phyloP scores from a whole-genome alignment of 2,888 invertebrate genomes.

The Stenoptilia bipunctidactyla region DNA sequence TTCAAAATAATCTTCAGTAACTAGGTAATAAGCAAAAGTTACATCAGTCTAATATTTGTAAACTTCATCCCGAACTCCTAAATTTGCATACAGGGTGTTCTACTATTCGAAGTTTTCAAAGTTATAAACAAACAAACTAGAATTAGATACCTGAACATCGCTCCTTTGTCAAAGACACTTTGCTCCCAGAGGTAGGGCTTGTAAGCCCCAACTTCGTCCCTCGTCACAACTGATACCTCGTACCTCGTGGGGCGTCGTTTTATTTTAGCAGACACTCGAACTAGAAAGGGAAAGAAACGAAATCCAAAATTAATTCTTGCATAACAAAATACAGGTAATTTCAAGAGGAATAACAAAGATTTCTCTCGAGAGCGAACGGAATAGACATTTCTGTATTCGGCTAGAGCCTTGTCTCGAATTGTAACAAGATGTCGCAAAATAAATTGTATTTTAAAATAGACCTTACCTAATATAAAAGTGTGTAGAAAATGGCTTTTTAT shows the following conservation, averaged over 20 bases:
- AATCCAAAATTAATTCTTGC: background rate
- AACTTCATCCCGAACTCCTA: too few relatives aligned
- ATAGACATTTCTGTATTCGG: background rate
- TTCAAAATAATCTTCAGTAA: too few relatives aligned
- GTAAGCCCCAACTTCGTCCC: slow-evolving; percentile 95
- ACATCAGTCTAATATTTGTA: too few relatives aligned
- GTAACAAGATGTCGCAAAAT: background rate
- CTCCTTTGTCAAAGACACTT: slow-evolving; percentile 92
- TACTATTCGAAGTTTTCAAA: slow-evolving; percentile 1
- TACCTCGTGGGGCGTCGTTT: slow-evolving; percentile 89
- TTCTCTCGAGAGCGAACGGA: background rate
- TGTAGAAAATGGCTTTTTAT: slow-evolving; percentile 96
- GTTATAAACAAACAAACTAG: background rate
- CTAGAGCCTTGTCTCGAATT: background rate
- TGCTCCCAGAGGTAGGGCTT: slow-evolving; percentile 97
- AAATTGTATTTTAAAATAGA: background rate
- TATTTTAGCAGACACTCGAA: slow-evolving; percentile 88
- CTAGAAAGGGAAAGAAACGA: slow-evolving; percentile 43
- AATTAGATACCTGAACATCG: slow-evolving; percentile 83
- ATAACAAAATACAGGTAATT: slow-evolving; percentile 1
- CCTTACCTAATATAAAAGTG: slow-evolving; percentile 86
- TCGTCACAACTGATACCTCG: slow-evolving; percentile 92
- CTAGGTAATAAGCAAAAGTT: too few relatives aligned
- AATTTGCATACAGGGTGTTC: too few relatives aligned
- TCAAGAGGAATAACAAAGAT: slow-evolving; percentile 1